Evolutionary conservation across 1,140 invertebrate genomes (phyloP), one percentile per base, ranked within the genome.

Genomic region (Drosophila arizonae): DNA sequence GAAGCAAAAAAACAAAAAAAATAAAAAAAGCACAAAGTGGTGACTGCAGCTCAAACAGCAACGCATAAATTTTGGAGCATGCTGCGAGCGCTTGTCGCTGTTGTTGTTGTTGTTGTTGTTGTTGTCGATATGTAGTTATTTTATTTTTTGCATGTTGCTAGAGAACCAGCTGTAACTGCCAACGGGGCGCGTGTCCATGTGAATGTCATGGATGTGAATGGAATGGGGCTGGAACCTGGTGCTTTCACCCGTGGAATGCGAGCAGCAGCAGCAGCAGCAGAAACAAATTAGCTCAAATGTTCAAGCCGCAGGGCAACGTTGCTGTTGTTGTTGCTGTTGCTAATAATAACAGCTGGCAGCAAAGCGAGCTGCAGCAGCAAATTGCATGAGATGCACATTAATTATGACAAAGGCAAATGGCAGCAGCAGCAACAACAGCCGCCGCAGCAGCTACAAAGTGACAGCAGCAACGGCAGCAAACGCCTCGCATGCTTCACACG

Each of bases 201-300:
- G 71, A 51, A 71, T 71, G 66, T 65, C 67, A 60, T 54, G 76
- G 66, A 81, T 65, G 75, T 73, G 67, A 77, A 71, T 79, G 73
- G 36, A 64, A 64, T 28, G 26, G 21, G 54, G 50, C 57, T 60
- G 17, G 11, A 60, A 48, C 48, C 36, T 50, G 66, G 58, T 79
- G 82, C 82, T 86, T 86, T 86, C 82, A 86, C 82, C 84, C 79
- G 62, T 45, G 79, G 82, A 86, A 86, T 86, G 82, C 81, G 82
- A 77, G 55, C 62, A 50, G 51, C 67, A 13, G 58, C 65, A 62
- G 61, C 78, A 73, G 57, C 76, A 52, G 45, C 62, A 67, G 11
- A 30, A 30, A 33, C 65, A 50, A 87, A 86, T 86, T 78, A 75
- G 75, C 82, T 81, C 82, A 87, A 81, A 87, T 86, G 72, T 64